Evolutionary conservation across 1,140 invertebrate genomes (phyloP).

Genomic region (Trachymyrmex cornetzi): DNA sequence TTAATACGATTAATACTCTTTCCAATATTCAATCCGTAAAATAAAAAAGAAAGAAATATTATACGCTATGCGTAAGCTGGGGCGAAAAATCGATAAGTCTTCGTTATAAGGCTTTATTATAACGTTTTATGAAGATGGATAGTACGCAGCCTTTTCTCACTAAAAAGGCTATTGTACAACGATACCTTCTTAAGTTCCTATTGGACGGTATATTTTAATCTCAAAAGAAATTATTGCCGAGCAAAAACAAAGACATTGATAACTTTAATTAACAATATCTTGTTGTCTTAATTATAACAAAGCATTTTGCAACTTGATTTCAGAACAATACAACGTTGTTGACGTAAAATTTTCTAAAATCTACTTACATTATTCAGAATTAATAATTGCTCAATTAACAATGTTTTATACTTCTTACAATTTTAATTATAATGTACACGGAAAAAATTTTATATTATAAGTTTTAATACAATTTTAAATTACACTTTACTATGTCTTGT

Average conservation of each 20-base stretch:
- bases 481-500: no score
- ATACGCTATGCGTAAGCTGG: background rate
- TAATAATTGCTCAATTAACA: background rate
- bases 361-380: background rate
- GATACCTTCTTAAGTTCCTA: background rate
- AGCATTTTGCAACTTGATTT: background rate
- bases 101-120: slow-evolving; percentile 5
- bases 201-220: background rate
- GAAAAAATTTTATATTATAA: no score
- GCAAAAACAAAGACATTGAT: background rate
- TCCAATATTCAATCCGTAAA: background rate
- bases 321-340: no score
- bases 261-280: slow-evolving; percentile 26
- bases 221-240: background rate
- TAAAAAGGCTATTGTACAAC: background rate
- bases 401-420: background rate
- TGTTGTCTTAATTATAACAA: background rate
- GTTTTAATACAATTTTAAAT: no score
- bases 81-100: slow-evolving; percentile 16
- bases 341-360: background rate
- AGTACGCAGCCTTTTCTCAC: background rate
- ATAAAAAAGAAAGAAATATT: slow-evolving; percentile 4
- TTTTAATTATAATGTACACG: slow-evolving; percentile 20
- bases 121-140: slow-evolving; percentile 41
- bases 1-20: background rate